Evolutionary conservation across 92 coral and sea anemone genomes (phyloP), one percentile per base, ranked within the genome.

Genomic region (Ricordea florida): DNA sequence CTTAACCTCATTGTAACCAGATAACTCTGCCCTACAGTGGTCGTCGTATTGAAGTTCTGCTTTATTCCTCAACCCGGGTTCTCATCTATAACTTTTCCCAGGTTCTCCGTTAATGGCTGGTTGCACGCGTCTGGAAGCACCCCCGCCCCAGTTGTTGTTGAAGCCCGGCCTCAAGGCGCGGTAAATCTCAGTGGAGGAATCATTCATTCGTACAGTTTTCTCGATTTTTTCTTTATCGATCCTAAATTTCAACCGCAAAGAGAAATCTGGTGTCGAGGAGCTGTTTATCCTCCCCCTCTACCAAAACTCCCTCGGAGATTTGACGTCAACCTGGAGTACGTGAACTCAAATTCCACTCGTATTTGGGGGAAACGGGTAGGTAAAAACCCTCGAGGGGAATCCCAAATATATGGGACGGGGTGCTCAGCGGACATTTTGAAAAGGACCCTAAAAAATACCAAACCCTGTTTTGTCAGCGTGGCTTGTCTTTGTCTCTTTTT

Each of bases 81-180:
- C 1, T 37, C 20, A 10, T 52, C 23, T 46, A 13, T 11, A 47
- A 15, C 42, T 53, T 15, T 2, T 3, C 40, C 11, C 63, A 75
- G 81, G 81, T 62, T 75, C 63, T 62, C 81, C 6, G 73, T 62
- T 8, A 36, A 24, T 29, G 81, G 72, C 30, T 75, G 81, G 81
- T 4, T 1, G 23, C 70, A 62, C 42, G 51, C 81, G 8, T 48
- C 36, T 17, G 81, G 81, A 0, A 41, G 48, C 40, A 42, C 62
- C 30, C 42, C 73, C 10, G 73, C 50, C 14, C 81, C 81, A 15
- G 62, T 75, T 14, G 28, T 75, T 17, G 22, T 70, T 3, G 77
- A 70, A 38, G 81, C 73, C 10, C 45, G 62, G 42, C 70, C 72
- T 11, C 81, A 75, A 42, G 29, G 41, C 38, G 64, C 81, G 1